Base-by-base conservation (phyloP, 2,113 vertebrate genomes). In the Campylorhamphus procurvoides region DNA sequence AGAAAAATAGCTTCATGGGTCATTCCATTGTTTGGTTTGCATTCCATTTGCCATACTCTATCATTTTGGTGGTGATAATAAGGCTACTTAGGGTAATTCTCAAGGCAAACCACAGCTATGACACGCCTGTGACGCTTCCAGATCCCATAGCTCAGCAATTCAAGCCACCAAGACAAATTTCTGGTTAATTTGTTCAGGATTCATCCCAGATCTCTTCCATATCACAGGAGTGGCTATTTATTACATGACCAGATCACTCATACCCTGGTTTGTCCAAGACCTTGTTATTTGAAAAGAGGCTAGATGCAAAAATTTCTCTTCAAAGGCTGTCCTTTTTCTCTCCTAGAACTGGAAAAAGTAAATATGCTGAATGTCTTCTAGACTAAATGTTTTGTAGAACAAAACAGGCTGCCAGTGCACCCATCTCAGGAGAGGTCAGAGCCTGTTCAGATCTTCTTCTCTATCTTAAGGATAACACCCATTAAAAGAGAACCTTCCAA, bases 71-170 rank as follows among this genome's bases (percentile, higher is more conserved):
- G 42, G 15, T 77, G 63, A 59, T 81, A 80, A 72, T 59, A 80
- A 81, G 35, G 50, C 85, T 88, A 68, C 69, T 94, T 92, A 77
- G 72, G 83, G 80, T 92, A 81, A 80, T 86, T 85, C 25, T 83
- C 59, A 67, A 87, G 50, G 73, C 55, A 71, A 90, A 86, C 76
- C 64, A 87, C 69, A 71, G 35, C 42, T 86, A 5, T 74, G 71
- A 67, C 53, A 59, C 55, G 86, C 60, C 72, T 84, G 9, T 89
- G 59, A 62, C 85, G 59, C 53, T 47, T 93, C 46, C 68, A 84
- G 47, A 69, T n/a, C 24, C 78, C 75, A 40, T 20, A 52, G 50
- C 44, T 80, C 77, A 84, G 76, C 77, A 89, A 28, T 72, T 91
- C 56, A 89, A 92, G 62, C 84, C 73, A 68, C 81, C 76, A 44